Evolutionary conservation across 2,797 vertebrate genomes (phyloP).

Genomic region (Ambastaia sidthimunki): DNA sequence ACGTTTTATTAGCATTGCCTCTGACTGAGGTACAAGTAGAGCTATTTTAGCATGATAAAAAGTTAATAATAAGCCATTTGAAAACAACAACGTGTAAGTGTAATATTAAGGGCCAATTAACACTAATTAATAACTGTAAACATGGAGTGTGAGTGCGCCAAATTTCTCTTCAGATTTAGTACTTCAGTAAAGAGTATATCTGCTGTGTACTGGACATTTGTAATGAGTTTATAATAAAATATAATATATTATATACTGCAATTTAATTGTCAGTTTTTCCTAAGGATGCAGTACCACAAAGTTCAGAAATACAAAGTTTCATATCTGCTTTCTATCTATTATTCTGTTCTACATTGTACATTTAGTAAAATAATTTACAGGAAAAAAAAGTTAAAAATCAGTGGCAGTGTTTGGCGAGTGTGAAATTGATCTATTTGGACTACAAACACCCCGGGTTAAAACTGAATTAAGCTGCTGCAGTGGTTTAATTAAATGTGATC

Average conservation of each 20-base stretch:
- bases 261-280: no score
- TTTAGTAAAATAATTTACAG: no score
- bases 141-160: background rate
- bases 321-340: no score
- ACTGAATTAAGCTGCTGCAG: background rate
- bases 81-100: background rate
- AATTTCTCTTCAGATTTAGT: background rate
- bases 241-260: no score
- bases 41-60: no score
- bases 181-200: background rate
- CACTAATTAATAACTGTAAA: background rate
- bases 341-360: no score
- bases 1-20: no score
- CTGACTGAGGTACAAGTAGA: no score
- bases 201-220: background rate
- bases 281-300: no score
- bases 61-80: background rate
- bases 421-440: conserved; percentile 49
- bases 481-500: conserved; percentile 62
- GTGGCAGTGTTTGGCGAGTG: background rate
- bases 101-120: background rate
- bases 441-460: background rate
- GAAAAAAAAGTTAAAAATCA: no score
- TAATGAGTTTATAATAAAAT: no score
- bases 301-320: no score